These are phyloP conservation scores for Chymomyza procnemis DNA, from an alignment of 2,888 invertebrate genomes.

Conservation along the genomic window DNA sequence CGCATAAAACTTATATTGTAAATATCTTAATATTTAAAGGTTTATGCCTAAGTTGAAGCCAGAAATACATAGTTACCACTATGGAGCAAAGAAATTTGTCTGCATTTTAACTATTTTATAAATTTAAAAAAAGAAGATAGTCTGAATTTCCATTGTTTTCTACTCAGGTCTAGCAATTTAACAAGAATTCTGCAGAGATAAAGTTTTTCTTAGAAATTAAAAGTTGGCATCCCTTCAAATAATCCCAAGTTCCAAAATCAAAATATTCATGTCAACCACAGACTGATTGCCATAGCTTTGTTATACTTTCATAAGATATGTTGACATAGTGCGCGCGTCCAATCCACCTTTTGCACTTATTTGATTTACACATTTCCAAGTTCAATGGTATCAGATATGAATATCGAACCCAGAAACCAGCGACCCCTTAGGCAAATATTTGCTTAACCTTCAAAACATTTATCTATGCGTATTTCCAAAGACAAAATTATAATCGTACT, in stretches of 20 bases:
- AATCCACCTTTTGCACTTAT: background rate
- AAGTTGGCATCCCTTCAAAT: too few relatives aligned
- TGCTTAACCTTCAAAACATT: constrained; percentile 19
- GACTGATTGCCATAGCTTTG: background rate
- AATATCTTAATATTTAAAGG: too few relatives aligned
- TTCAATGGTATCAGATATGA: background rate
- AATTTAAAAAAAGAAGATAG: too few relatives aligned
- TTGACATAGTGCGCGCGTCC: background rate
- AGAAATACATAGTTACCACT: too few relatives aligned
- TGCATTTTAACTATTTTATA: too few relatives aligned
- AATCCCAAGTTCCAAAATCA: background rate
- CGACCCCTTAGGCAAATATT: constrained; percentile 19
- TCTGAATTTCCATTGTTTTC: too few relatives aligned
- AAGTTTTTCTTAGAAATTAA: too few relatives aligned
- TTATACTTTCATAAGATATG: background rate
- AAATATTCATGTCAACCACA: background rate
- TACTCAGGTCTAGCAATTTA: too few relatives aligned
- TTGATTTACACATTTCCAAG: background rate
- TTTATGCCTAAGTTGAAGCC: too few relatives aligned
- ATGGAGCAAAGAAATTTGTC: too few relatives aligned
- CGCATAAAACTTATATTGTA: too few relatives aligned
- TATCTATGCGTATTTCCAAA: constrained; percentile 19
- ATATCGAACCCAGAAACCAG: background rate
- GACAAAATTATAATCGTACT: constrained; percentile 43
- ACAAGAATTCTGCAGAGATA: too few relatives aligned